Conservation (phyloP, 2,113 vertebrate species). For the Acanthisitta chloris region DNA sequence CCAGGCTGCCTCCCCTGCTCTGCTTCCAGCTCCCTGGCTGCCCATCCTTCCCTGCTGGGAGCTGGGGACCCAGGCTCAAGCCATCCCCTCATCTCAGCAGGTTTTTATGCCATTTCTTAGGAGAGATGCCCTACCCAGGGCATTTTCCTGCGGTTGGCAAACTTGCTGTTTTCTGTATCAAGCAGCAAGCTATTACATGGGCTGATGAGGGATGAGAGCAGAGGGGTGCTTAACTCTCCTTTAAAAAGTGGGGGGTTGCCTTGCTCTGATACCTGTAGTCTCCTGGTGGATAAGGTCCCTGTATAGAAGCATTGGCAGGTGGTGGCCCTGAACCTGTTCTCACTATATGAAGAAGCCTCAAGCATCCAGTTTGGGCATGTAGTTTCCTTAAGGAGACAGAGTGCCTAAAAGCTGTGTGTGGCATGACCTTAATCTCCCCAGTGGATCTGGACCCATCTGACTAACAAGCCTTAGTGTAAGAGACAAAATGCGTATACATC, state of each 20-base stretch:
- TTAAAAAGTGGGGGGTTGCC: not conserved
- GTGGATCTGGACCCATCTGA: not conserved
- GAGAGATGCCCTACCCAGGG: not conserved
- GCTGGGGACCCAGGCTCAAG: not conserved
- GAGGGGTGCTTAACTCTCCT: not conserved
- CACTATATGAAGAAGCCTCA: not conserved
- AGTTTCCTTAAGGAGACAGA: not conserved
- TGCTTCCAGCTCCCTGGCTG: not conserved
- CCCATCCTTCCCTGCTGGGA: not conserved
- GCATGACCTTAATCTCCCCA: not conserved
- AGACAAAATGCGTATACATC: not conserved
- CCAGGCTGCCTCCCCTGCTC: not conserved
- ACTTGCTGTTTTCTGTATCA: not conserved
- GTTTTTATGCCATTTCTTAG: not conserved
- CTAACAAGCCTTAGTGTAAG: not conserved
- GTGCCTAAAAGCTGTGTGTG: not conserved
- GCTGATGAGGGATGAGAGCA: not conserved
- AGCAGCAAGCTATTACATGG: not conserved
- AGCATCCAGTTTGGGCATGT: not conserved
- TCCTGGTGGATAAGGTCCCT: not conserved
- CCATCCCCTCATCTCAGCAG: not conserved
- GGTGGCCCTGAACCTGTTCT: not conserved
- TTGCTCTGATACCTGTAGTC: not conserved
- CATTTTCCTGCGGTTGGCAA: not conserved
- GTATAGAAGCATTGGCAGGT: rapidly evolving